A percentile compares a stretch with the other conserved stretches of the same genome.
Evolutionary conservation across 1,140 invertebrate species (phyloP).

Genomic region (Agraylea sexmaculata): DNA sequence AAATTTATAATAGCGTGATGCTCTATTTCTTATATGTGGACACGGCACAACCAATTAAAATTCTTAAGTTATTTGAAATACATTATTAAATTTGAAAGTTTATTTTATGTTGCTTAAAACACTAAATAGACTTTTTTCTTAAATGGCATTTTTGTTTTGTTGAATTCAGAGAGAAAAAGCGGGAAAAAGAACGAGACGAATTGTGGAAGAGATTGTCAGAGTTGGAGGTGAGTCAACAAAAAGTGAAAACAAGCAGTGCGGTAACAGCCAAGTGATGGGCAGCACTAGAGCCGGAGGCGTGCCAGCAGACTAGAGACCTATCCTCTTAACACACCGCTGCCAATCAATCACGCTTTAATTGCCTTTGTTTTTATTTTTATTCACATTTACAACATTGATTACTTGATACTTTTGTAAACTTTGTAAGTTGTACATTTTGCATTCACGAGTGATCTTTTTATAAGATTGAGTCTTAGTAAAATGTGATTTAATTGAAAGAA

Average conservation of each 20-base stretch:
- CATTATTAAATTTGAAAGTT: too few species aligned
- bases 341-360: constrained; percentile 15
- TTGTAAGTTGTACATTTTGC: constrained; percentile 9
- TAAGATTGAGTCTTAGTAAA: constrained; percentile 12
- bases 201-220: constrained; percentile 85
- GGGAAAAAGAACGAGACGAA: constrained; percentile 88
- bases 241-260: constrained; percentile 23
- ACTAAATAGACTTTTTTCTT: constrained; percentile 8
- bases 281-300: constrained; percentile 9
- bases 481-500: too few species aligned
- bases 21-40: too few species aligned
- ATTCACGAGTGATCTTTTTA: constrained; percentile 5
- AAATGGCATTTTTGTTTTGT: background rate
- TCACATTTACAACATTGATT: too few species aligned
- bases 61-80: too few species aligned
- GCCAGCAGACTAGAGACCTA: constrained; percentile 10
- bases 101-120: too few species aligned
- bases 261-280: constrained; percentile 18
- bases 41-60: too few species aligned
- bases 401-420: constrained; percentile 11
- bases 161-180: constrained; percentile 75
- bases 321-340: constrained; percentile 11
- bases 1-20: too few species aligned
- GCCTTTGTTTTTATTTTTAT: too few species aligned
- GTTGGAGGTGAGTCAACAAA: constrained; percentile 55